These are phyloP conservation scores for Gorsachius goisagi DNA, from an alignment of 2,113 vertebrate genomes.

Conservation along the genomic window DNA sequence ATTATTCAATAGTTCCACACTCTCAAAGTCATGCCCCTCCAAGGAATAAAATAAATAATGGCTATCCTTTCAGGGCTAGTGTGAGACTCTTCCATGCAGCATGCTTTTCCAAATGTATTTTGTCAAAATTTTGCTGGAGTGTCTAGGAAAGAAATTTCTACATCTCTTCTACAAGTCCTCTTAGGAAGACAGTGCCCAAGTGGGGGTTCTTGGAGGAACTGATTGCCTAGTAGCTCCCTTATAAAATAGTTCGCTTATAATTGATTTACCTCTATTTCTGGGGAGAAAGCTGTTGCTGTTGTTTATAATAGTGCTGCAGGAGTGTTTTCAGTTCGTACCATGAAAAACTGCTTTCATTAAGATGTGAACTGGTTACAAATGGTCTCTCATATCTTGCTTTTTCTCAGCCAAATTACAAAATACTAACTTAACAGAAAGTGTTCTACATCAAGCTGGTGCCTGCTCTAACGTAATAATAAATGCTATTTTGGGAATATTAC, in stretches of 20 bases:
- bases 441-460: background rate
- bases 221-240: background rate
- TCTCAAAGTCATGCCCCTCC: background rate
- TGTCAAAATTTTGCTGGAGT: background rate
- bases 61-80: background rate
- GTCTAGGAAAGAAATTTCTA: background rate
- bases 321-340: background rate
- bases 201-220: background rate
- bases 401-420: background rate
- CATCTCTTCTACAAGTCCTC: background rate
- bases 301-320: background rate
- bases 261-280: background rate
- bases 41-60: background rate
- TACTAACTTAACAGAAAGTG: background rate
- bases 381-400: background rate
- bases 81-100: background rate
- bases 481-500: background rate
- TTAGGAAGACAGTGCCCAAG: background rate
- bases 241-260: background rate
- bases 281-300: background rate
- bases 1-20: background rate
- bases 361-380: background rate
- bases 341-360: background rate
- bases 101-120: background rate
- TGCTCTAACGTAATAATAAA: background rate